Evolutionary conservation across 2,797 vertebrate species (phyloP).

Genomic region (Mustela erminea): DNA sequence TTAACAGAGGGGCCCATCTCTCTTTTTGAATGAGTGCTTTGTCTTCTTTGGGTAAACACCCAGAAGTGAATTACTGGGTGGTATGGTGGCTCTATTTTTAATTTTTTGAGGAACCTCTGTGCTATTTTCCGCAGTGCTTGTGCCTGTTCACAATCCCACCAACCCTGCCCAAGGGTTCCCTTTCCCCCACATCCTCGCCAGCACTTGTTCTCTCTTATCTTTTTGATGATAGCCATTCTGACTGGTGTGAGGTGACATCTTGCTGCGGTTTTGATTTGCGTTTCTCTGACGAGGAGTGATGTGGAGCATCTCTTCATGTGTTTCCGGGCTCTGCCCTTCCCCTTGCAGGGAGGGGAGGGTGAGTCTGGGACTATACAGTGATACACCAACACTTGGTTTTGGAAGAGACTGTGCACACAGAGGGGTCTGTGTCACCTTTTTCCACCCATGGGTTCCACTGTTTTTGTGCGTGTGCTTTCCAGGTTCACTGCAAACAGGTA

Average conservation of each 20-base stretch:
- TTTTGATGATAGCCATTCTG: background rate
- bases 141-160: background rate
- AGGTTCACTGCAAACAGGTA: background rate
- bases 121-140: background rate
- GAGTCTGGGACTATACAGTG: background rate
- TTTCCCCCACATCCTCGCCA: background rate
- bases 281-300: background rate
- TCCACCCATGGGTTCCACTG: background rate
- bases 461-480: background rate
- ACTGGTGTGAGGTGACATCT: background rate
- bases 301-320: background rate
- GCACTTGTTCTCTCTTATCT: background rate
- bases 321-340: background rate
- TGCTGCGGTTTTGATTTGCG: background rate
- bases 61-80: background rate
- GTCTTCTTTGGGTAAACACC: background rate
- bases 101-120: background rate
- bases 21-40: background rate
- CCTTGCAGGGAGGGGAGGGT: fast-evolving
- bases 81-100: background rate
- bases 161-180: background rate
- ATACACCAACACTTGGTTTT: background rate
- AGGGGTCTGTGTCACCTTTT: background rate
- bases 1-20: background rate
- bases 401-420: fast-evolving